phyloP scores from a whole-genome alignment of 2,888 invertebrate species.

The Notodonta ziczac region DNA sequence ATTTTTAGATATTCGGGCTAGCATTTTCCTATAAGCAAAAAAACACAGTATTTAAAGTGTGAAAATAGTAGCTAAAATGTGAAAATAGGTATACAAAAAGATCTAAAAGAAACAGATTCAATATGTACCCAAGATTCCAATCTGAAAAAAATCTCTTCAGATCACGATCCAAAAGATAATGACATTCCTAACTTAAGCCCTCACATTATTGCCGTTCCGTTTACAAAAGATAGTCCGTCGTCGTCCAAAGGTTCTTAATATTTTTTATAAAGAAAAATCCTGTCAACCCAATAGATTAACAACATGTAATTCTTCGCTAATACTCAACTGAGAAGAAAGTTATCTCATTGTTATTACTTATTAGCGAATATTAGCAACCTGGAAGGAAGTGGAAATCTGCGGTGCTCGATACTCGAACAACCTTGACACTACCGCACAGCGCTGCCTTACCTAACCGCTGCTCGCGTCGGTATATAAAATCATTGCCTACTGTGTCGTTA shows the following conservation, averaged over 20 bases:
- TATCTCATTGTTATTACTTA: background rate
- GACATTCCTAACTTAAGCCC: slow-evolving; percentile 5
- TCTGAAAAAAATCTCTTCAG: background rate
- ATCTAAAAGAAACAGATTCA: too few relatives aligned
- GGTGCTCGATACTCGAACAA: slow-evolving; percentile 44
- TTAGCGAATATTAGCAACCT: slow-evolving; percentile 24
- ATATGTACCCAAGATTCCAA: background rate
- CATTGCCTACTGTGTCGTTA: slow-evolving; percentile 57
- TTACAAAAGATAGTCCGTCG: background rate
- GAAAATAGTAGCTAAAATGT: too few relatives aligned
- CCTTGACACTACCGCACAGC: slow-evolving; percentile 66
- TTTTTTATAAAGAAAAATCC: too few relatives aligned
- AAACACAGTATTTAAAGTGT: too few relatives aligned
- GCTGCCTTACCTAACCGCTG: slow-evolving; percentile 63
- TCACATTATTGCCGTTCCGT: background rate
- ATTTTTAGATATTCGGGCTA: too few relatives aligned
- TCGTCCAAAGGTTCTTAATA: too few relatives aligned
- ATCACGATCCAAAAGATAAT: background rate
- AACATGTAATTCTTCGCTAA: background rate
- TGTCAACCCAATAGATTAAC: too few relatives aligned
- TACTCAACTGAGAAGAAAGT: background rate
- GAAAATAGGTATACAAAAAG: too few relatives aligned
- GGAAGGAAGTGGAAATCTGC: slow-evolving; percentile 64
- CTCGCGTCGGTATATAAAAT: slow-evolving; percentile 72
- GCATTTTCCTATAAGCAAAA: too few relatives aligned